Evolutionary conservation across 2,113 vertebrate species (phyloP).

Genomic region (Clarias gariepinus): DNA sequence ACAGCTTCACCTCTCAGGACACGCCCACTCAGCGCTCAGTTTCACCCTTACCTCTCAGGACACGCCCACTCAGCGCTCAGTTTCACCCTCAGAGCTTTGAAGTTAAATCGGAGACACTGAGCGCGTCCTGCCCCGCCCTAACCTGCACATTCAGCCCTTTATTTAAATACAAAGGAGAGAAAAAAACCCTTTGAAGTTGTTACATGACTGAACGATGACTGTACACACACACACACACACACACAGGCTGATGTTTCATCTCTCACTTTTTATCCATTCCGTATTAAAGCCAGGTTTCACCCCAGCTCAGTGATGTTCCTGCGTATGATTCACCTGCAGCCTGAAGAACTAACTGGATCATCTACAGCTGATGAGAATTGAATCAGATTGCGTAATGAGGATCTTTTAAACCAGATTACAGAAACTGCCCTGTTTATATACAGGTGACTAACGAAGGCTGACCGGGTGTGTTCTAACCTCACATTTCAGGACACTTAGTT

Average conservation of each 20-base stretch:
- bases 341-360: neutral
- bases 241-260: neutral
- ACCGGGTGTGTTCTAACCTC: neutral
- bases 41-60: neutral
- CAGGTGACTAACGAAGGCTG: neutral
- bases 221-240: too few relatives aligned
- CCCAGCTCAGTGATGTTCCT: neutral
- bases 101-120: neutral
- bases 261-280: neutral
- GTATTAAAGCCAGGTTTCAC: neutral
- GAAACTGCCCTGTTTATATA: neutral
- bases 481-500: neutral
- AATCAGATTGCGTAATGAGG: neutral
- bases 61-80: neutral
- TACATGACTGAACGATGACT: neutral
- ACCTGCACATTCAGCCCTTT: neutral
- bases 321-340: neutral
- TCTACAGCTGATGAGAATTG: neutral
- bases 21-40: neutral
- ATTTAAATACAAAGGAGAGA: neutral
- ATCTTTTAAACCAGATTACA: neutral
- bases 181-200: neutral
- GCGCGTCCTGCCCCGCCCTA: neutral
- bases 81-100: slow-evolving; percentile 1
- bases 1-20: too few relatives aligned